phyloP scores from a whole-genome alignment of 37 sponge, comb jelly and placozoan species.

The Spongia lamella region DNA sequence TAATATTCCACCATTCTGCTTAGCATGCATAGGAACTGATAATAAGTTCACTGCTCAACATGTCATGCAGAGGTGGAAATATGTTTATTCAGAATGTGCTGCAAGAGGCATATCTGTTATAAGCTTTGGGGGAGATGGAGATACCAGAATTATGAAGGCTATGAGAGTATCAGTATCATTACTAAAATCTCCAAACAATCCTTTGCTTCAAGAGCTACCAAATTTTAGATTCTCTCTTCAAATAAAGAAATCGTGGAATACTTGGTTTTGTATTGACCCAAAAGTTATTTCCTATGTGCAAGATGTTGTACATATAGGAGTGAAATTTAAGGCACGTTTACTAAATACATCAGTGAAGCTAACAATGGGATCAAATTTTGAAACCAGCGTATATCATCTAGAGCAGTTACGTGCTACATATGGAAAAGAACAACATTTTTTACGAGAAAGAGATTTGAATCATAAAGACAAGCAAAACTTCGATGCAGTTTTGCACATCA shows the following conservation, averaged over 20 bases:
- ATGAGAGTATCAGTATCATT: constrained; percentile 36
- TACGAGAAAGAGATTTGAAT: constrained; percentile 30
- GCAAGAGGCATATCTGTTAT: constrained; percentile 39
- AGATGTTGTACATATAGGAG: constrained; percentile 50
- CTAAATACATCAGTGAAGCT: constrained; percentile 38
- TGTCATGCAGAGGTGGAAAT: constrained; percentile 40
- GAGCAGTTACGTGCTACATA: constrained; percentile 9
- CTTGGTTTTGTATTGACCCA: constrained; percentile 33
- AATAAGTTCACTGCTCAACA: constrained; percentile 26
- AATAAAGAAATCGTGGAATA: constrained; percentile 23
- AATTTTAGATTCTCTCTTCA: neutral
- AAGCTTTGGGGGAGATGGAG: constrained; percentile 65
- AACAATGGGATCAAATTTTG: constrained; percentile 38
- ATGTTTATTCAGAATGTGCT: constrained; percentile 29
- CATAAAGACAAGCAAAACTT: constrained; percentile 55
- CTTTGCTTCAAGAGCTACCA: neutral
- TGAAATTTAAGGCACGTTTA: constrained; percentile 38
- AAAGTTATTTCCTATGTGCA: constrained; percentile 46
- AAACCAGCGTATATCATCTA: constrained; percentile 46
- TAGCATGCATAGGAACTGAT: constrained; percentile 50
- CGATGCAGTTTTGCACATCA: constrained; percentile 27
- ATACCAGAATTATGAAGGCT: constrained; percentile 43
- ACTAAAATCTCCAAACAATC: neutral
- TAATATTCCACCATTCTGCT: constrained; percentile 29
- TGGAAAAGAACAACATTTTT: constrained; percentile 39